Conservation (phyloP, 2,888 invertebrate species). For the Lepidocyrtinus sp. region DNA sequence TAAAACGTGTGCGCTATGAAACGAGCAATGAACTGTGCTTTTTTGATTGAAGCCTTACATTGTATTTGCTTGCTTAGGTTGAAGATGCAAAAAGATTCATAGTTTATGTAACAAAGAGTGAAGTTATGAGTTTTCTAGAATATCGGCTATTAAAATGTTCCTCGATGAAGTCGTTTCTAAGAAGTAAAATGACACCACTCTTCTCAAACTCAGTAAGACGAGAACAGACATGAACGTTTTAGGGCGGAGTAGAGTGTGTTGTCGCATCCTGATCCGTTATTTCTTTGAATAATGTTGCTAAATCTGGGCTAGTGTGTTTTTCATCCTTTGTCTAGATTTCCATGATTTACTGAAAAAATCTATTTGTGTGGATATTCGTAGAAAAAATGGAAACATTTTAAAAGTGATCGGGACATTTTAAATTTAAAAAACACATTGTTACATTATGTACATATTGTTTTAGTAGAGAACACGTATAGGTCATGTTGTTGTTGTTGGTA, state of each 20-base stretch:
- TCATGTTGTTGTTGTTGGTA: no score
- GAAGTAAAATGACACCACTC: not conserved
- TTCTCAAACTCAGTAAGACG: not conserved
- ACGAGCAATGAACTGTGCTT: not conserved
- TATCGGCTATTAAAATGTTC: not conserved
- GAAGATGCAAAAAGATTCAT: not conserved
- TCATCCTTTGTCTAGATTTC: not conserved
- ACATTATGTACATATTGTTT: not conserved
- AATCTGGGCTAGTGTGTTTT: not conserved
- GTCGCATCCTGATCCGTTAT: not conserved
- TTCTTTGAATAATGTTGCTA: not conserved
- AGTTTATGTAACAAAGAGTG: not conserved
- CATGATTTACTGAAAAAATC: conserved; percentile 17
- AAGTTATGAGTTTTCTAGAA: not conserved
- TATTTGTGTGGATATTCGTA: conserved; percentile 24
- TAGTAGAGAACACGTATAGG: no score
- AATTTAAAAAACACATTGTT: not conserved
- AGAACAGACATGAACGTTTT: not conserved
- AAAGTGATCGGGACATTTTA: not conserved
- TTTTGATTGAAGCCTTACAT: not conserved
- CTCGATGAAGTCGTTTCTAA: not conserved
- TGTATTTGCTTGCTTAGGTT: not conserved
- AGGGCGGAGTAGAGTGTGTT: not conserved
- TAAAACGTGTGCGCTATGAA: no score
- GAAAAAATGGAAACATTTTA: not conserved